These are phyloP conservation scores for Liolophura sinensis DNA, from an alignment of 1,140 invertebrate genomes.

Conservation along the genomic window DNA sequence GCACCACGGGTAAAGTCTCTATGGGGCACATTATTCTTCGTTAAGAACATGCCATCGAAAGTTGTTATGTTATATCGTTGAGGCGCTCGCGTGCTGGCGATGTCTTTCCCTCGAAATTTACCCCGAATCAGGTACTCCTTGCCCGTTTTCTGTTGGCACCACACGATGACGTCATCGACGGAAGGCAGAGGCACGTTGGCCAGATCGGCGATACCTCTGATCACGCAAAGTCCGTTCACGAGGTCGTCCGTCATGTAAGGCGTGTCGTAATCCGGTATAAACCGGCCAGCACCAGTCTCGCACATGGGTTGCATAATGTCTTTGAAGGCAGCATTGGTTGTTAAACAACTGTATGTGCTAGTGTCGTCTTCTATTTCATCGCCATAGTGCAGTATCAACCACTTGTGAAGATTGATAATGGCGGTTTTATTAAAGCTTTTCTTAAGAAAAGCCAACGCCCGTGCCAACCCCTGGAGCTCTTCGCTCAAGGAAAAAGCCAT, in stretches of 20 bases:
- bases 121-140: slow-evolving; percentile 44
- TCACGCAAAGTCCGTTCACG: slow-evolving; percentile 38
- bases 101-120: slow-evolving; percentile 39
- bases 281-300: slow-evolving; percentile 23
- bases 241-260: slow-evolving; percentile 38
- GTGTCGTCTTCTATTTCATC: slow-evolving; percentile 35
- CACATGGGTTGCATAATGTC: slow-evolving; percentile 40
- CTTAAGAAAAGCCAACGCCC: slow-evolving; percentile 24
- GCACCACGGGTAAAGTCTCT: too few relatives aligned
- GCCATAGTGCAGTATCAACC: slow-evolving; percentile 29
- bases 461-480: slow-evolving; percentile 31
- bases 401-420: slow-evolving; percentile 37
- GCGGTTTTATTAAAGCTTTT: slow-evolving; percentile 27
- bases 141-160: slow-evolving; percentile 43
- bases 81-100: slow-evolving; percentile 35
- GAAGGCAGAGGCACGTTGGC: slow-evolving; percentile 27
- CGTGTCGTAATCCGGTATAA: slow-evolving; percentile 37
- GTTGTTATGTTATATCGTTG: slow-evolving; percentile 40
- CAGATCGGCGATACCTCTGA: slow-evolving; percentile 37
- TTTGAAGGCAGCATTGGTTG: slow-evolving; percentile 35
- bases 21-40: too few relatives aligned
- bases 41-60: slow-evolving; percentile 19
- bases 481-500: slow-evolving; percentile 31
- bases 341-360: slow-evolving; percentile 22
- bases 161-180: slow-evolving; percentile 35